Percentiles rank a stretch among this genome's conserved stretches.
Conservation (phyloP, 2,888 invertebrate species). For the Leucophenga montana region DNA sequence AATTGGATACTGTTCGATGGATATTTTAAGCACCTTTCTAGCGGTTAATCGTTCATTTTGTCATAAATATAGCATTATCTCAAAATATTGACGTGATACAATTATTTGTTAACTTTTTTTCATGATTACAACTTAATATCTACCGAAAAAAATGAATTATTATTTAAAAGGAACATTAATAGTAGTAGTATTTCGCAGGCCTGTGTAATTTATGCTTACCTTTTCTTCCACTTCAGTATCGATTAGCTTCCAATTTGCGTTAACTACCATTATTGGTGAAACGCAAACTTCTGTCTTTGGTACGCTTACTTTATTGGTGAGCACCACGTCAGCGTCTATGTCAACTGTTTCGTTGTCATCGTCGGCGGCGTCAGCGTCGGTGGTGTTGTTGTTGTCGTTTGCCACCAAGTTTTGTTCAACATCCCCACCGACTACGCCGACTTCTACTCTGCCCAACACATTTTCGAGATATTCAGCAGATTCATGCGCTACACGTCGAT, state of each 20-base stretch:
- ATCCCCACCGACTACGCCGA: too few relatives aligned
- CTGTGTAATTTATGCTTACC: background rate
- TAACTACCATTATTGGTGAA: background rate
- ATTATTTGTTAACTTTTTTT: too few relatives aligned
- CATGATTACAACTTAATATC: too few relatives aligned
- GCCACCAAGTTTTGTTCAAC: too few relatives aligned
- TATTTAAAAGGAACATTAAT: too few relatives aligned
- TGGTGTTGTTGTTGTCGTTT: background rate
- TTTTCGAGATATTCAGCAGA: constrained; percentile 36
- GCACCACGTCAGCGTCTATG: background rate
- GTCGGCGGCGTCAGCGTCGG: background rate
- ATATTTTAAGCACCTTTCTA: too few relatives aligned
- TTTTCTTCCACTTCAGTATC: background rate
- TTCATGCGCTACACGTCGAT: constrained; percentile 30
- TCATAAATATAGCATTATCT: too few relatives aligned
- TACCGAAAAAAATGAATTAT: too few relatives aligned
- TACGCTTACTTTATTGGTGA: background rate
- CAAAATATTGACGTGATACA: too few relatives aligned
- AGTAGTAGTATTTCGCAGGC: too few relatives aligned
- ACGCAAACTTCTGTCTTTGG: background rate
- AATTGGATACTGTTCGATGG: too few relatives aligned
- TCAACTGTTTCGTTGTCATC: background rate
- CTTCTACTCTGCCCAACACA: constrained; percentile 2
- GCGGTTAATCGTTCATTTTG: too few relatives aligned
- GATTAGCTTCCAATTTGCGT: background rate